A percentile compares a stretch with the other conserved stretches of the same genome.
Conservation (phyloP, 2,113 vertebrate genomes). For the Cricetomys ansorgei region DNA sequence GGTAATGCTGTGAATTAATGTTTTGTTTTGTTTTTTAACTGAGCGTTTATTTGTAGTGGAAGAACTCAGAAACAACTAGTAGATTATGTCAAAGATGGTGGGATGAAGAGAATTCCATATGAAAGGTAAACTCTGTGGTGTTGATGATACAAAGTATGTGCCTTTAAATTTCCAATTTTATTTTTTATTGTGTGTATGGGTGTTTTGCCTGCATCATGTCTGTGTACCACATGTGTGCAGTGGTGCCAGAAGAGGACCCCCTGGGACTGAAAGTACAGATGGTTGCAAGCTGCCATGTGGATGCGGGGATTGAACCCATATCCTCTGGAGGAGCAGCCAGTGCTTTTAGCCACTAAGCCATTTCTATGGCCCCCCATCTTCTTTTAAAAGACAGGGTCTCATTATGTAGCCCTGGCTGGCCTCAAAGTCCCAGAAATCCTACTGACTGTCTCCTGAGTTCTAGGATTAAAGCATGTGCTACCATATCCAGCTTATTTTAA, state of each 20-base stretch:
- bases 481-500: not conserved
- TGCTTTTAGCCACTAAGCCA: not conserved
- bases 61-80: slow-evolving; percentile 98
- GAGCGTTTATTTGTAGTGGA: slow-evolving; percentile 88
- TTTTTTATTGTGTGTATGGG: not conserved
- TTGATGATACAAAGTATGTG: not conserved
- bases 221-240: not conserved
- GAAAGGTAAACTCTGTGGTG: slow-evolving; percentile 89
- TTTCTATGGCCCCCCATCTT: not conserved
- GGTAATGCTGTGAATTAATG: not conserved
- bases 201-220: not conserved
- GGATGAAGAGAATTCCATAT: slow-evolving; percentile 92
- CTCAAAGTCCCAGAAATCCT: not conserved
- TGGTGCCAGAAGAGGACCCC: not conserved
- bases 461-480: not conserved
- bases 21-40: not conserved
- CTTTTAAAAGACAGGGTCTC: not conserved
- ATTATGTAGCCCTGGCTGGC: not conserved
- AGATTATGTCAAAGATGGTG: slow-evolving; percentile 93
- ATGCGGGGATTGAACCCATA: not conserved
- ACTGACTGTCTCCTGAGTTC: not conserved
- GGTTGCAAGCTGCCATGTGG: not conserved
- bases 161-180: not conserved
- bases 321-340: not conserved
- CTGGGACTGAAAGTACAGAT: not conserved